Base-by-base conservation (phyloP, 2,113 vertebrate genomes). In the Nesospiza acunhae region DNA sequence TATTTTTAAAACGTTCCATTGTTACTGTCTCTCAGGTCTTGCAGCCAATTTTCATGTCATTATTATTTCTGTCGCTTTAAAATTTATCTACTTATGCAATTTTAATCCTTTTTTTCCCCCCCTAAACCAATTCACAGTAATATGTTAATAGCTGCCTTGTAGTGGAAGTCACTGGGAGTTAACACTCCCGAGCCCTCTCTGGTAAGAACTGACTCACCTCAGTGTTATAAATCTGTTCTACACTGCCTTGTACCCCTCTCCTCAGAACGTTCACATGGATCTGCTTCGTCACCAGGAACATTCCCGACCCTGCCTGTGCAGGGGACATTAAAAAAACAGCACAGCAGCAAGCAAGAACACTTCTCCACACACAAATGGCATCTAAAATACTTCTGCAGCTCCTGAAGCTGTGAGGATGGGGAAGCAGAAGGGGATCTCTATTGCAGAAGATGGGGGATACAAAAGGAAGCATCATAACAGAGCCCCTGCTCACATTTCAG, bases 51-150 rank as follows among this genome's bases (percentile, higher is more conserved):
- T 83, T 93, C 80, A 59, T 27, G 59, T 39, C 90, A 56, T 77
- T 84, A 84, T 95, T 93, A 92, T 81, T 94, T 90, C 86, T 52
- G 77, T n/a, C 49, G 60, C 72, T 90, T 93, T 84, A 94, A 95
- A 94, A 92, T 94, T 47, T 93, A 95, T 84, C 91, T 87, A 67
- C 73, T 92, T 92, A 84, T 63, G 69, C 73, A 93, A 90, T 95
- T 91, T 95, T 93, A 93, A 94, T 96, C 27, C 30, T 37, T 68
- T 64, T 62, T 33, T 58, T 27, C 7, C 5, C 7, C 9, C 55
- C 46, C 41, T 31, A 66, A 90, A 89, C 33, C 90, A 90, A 77
- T 93, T 94, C 76, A 77, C 14, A 70, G 83, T 53, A 39, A 86
- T 69, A 55, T n/a, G 89, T 93, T 92, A 94, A 92, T 86, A 81